Evolutionary conservation across 2,797 vertebrate species (phyloP), one percentile per base, ranked within the genome.

Genomic region (Eupleurogrammus muticus): DNA sequence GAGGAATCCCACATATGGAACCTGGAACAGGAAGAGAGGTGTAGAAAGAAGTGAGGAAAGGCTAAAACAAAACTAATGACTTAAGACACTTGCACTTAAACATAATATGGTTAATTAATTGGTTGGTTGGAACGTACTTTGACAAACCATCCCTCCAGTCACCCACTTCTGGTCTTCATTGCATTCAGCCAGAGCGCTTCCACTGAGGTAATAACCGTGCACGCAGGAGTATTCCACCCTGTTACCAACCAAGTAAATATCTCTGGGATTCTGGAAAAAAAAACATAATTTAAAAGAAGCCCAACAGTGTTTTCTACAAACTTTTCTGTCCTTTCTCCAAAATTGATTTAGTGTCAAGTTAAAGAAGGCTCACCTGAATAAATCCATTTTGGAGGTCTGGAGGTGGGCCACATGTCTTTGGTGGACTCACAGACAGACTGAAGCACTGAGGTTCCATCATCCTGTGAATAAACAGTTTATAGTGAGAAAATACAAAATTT

Each of bases 391-490:
- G 82, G 75, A 99, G 86, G 67, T 84, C 53, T 60, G 97, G 96
- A 61, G 97, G 96, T 19, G 81, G 17, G 51, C 93, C 86, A 54
- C 97, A 99, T 40, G 90, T 95, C 79, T 93, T 92, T 34, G 89
- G 92, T 51, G 95, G 95, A n/a, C 77, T 83, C 42, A 93, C 38
- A 24, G 96, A 91, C 55, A 95, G 84, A 85, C 93, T 84, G 90
- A 99, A 98, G 75, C 97, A 99, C 67, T 99, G 97, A 19, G 96
- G 97, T 72, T 97, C 96, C 82, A 98, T 90, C 66, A 40, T 75
- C 82, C 90, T 90, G 78, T 28, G 90, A 83, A 75, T 82, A 94
- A 90, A 86, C 70, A 89, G 84, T 28, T 94, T 93, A 81, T 34
- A 90, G 12, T 63, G 10, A 66, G 32, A 50, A 14, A 19, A 24